These are phyloP conservation scores for Apis cerana DNA, from an alignment of 1,140 invertebrate species.

Conservation along the genomic window DNA sequence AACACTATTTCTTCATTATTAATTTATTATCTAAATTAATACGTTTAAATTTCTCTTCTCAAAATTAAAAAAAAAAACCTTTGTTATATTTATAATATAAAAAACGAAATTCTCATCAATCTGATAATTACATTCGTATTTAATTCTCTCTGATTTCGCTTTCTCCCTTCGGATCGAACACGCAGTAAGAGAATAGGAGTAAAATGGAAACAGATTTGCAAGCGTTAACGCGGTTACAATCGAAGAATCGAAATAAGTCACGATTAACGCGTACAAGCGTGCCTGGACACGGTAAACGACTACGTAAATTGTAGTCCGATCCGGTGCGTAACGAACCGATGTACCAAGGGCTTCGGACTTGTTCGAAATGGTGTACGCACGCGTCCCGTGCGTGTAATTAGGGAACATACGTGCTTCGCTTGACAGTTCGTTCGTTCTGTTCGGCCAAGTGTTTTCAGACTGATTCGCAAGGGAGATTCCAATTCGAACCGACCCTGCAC, in stretches of 20 bases:
- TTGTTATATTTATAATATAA: no score
- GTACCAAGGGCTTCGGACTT: conserved; percentile 16
- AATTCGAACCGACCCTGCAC: conserved; percentile 33
- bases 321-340: conserved; percentile 37
- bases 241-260: conserved; percentile 43
- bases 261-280: conserved; percentile 33
- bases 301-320: conserved; percentile 50
- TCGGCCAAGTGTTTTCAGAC: conserved; percentile 33
- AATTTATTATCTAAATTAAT: no score
- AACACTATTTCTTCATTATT: no score
- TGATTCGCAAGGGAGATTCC: conserved; percentile 42
- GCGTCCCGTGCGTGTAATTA: conserved; percentile 48
- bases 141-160: neutral
- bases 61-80: no score
- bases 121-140: neutral
- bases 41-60: no score
- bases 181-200: neutral
- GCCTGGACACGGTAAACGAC: conserved; percentile 1
- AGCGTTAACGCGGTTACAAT: conserved; percentile 25
- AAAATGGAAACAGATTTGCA: conserved; percentile 15
- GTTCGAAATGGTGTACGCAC: conserved; percentile 48
- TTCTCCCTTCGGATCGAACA: neutral
- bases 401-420: conserved; percentile 44
- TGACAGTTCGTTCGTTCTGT: conserved; percentile 51
- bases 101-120: no score